Evolutionary conservation across 1,140 invertebrate genomes (phyloP).

Genomic region (Scaptomyza pallida): DNA sequence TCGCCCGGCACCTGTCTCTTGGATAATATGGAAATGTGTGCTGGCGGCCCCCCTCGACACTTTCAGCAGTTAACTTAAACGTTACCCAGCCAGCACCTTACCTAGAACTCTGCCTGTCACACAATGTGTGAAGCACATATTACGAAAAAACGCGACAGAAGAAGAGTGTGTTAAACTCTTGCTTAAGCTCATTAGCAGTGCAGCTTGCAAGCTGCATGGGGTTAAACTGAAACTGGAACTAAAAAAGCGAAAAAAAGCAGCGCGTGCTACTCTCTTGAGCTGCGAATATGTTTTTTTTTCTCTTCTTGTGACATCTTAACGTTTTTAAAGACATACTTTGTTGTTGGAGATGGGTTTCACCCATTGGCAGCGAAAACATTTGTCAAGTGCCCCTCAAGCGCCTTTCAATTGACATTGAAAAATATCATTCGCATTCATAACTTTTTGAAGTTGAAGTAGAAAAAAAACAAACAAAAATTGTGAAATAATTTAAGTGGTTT

Average conservation of each 20-base stretch:
- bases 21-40: constrained; percentile 48
- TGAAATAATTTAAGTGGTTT: constrained; percentile 10
- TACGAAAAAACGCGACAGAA: constrained; percentile 24
- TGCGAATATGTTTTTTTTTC: constrained; percentile 11
- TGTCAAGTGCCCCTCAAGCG: constrained; percentile 6
- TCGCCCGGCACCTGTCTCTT: constrained; percentile 53
- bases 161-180: constrained; percentile 42
- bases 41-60: constrained; percentile 31
- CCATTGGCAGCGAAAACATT: constrained; percentile 1
- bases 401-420: constrained; percentile 22
- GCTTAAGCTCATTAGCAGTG: constrained; percentile 43
- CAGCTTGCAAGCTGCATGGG: background rate
- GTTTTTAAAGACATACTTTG: background rate
- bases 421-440: constrained; percentile 20
- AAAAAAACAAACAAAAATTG: background rate
- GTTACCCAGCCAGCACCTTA: constrained; percentile 11
- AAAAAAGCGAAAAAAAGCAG: too few species aligned
- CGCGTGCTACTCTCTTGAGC: constrained; percentile 29
- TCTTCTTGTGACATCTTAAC: constrained; percentile 6
- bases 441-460: constrained; percentile 7
- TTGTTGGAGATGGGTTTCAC: background rate
- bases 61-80: constrained; percentile 65
- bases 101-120: constrained; percentile 9
- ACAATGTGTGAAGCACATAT: constrained; percentile 31
- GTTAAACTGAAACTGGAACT: constrained; percentile 22